Conservation (phyloP, 2,113 vertebrate genomes). For the Clarias batrachus region DNA sequence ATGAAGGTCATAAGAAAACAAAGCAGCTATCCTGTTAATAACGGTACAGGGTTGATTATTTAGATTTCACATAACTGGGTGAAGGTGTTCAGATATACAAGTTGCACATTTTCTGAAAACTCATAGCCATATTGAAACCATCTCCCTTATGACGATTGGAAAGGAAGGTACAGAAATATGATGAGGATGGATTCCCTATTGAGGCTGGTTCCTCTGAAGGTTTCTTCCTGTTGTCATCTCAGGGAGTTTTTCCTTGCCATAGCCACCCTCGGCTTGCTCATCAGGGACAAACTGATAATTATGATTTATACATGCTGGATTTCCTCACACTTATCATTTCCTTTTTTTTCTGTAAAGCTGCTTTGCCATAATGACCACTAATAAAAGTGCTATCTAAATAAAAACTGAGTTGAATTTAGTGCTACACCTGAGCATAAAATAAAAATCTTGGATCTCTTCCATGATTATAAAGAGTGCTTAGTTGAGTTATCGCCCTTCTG, state of each 20-base stretch:
- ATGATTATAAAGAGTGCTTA: background rate
- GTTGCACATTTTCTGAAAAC: background rate
- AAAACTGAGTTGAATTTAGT: background rate
- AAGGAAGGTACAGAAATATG: background rate
- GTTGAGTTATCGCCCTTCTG: background rate
- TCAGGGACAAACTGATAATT: no score
- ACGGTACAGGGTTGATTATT: background rate
- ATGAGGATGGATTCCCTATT: no score
- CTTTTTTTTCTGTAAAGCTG: no score
- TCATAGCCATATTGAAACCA: background rate
- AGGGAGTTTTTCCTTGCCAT: no score
- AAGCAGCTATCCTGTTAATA: background rate
- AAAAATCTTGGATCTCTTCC: background rate
- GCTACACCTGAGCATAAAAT: background rate
- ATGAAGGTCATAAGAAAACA: background rate
- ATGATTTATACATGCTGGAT: no score
- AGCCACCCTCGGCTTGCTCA: no score
- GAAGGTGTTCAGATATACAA: background rate
- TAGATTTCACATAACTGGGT: constrained; percentile 4
- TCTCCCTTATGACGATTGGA: background rate
- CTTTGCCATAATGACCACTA: no score
- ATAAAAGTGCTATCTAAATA: no score
- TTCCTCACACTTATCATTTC: no score
- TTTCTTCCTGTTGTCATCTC: no score
- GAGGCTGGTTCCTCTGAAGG: no score